Evolutionary conservation across 1,140 invertebrate species (phyloP).

Genomic region (Lethocerus indicus): DNA sequence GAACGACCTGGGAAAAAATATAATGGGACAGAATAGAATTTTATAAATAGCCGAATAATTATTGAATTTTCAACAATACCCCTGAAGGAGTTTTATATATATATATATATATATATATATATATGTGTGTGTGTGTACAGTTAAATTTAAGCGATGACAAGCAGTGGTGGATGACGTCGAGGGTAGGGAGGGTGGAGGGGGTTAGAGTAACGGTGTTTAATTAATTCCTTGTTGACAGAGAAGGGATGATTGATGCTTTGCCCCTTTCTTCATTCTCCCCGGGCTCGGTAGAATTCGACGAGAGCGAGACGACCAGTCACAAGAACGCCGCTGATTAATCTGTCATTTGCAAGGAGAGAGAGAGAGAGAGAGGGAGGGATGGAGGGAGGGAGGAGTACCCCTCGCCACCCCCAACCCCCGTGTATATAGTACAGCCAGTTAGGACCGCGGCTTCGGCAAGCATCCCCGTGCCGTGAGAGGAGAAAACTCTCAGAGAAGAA

Average conservation of each 20-base stretch:
- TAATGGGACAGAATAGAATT: background rate
- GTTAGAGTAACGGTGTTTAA: slow-evolving; percentile 7
- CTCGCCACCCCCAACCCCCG: background rate
- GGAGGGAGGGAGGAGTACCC: background rate
- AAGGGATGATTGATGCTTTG: slow-evolving; percentile 9
- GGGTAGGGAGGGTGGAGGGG: background rate
- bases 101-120: no score
- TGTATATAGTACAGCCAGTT: no score
- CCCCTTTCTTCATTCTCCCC: slow-evolving; percentile 5
- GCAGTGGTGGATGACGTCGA: background rate
- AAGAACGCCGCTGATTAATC: slow-evolving; percentile 7
- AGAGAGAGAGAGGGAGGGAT: background rate
- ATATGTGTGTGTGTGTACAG: no score
- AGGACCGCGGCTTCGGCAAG: no score
- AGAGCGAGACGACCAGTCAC: background rate
- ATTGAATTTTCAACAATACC: no score
- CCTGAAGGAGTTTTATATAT: no score
- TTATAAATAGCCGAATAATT: no score
- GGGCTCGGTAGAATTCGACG: background rate
- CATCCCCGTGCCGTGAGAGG: no score
- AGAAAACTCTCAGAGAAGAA: no score
- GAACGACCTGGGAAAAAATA: background rate
- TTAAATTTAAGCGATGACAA: background rate
- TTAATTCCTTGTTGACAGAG: slow-evolving; percentile 11
- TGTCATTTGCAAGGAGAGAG: slow-evolving; percentile 9